phyloP scores from a whole-genome alignment of 1,140 invertebrate genomes.

The Trissolcus basalis region DNA sequence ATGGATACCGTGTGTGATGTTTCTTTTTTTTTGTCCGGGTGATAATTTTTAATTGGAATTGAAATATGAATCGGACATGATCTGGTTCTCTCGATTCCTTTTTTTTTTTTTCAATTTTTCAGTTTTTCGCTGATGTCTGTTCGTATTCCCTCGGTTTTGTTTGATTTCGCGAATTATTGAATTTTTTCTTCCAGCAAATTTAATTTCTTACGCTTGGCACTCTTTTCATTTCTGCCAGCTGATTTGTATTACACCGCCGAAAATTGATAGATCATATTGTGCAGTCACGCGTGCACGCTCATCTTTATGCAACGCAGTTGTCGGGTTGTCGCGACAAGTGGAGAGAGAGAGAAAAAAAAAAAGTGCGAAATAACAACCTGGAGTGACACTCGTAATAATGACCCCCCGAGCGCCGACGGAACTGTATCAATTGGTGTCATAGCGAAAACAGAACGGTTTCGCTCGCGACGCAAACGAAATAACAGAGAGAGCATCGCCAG shows the following conservation, averaged over 20 bases:
- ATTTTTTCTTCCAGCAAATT: too few relatives aligned
- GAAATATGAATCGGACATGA: constrained; percentile 36
- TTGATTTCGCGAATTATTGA: too few relatives aligned
- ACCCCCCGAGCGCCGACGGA: not conserved
- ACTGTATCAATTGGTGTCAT: constrained; percentile 35
- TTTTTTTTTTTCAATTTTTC: constrained; percentile 13
- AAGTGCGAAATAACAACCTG: constrained; percentile 13
- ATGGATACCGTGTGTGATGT: too few relatives aligned
- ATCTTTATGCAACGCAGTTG: constrained; percentile 22
- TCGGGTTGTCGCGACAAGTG: not conserved
- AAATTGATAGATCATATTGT: constrained; percentile 2
- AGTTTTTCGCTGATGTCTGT: too few relatives aligned
- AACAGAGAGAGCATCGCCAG: constrained; percentile 37
- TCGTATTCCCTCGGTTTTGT: too few relatives aligned
- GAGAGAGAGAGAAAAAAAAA: too few relatives aligned
- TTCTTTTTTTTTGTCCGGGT: constrained; percentile 19
- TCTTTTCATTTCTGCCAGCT: not conserved
- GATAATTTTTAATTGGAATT: constrained; percentile 44
- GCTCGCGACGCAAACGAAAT: constrained; percentile 32
- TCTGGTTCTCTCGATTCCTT: constrained; percentile 14
- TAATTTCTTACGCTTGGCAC: too few relatives aligned
- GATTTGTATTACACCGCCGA: not conserved
- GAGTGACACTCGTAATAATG: constrained; percentile 23
- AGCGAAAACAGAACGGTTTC: constrained; percentile 23
- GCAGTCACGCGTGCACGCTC: constrained; percentile 6